Evolutionary conservation across 1,140 invertebrate species (phyloP).

Genomic region (Drosophila repletoides): DNA sequence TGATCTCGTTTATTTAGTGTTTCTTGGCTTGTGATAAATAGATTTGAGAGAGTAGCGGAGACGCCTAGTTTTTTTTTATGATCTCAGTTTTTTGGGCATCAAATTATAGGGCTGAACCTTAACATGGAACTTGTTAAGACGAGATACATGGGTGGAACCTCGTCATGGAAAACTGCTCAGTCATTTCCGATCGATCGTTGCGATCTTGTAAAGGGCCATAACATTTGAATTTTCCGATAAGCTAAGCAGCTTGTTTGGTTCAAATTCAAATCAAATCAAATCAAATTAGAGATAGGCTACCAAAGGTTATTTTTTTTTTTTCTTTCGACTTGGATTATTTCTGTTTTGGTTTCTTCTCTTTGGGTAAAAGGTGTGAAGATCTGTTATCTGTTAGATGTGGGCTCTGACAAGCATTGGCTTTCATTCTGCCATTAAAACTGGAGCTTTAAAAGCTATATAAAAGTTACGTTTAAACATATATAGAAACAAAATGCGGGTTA

Average conservation of each 20-base stretch:
- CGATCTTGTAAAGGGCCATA: constrained; percentile 42
- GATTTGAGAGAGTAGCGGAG: constrained; percentile 24
- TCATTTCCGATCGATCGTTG: constrained; percentile 59
- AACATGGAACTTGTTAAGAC: constrained; percentile 52
- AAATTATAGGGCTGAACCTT: constrained; percentile 47
- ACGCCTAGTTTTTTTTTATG: constrained; percentile 52
- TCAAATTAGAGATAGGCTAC: constrained; percentile 36
- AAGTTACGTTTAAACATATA: too few relatives aligned
- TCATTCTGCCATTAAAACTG: constrained; percentile 14
- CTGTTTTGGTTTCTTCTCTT: background rate
- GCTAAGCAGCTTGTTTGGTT: constrained; percentile 28
- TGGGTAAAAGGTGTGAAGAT: constrained; percentile 35
- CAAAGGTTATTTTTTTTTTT: too few relatives aligned
- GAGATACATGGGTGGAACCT: constrained; percentile 32
- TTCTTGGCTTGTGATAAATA: constrained; percentile 55
- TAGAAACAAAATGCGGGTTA: background rate
- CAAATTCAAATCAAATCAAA: constrained; percentile 25
- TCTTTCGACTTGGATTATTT: too few relatives aligned
- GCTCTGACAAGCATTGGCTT: constrained; percentile 24
- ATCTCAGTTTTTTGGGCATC: constrained; percentile 30
- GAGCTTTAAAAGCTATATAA: constrained; percentile 6
- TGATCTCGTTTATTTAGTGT: constrained; percentile 64
- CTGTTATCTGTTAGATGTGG: background rate
- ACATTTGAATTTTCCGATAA: constrained; percentile 30
- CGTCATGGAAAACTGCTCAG: constrained; percentile 41